Percentiles rank a stretch among this genome's conserved stretches.
These are phyloP conservation scores for Patagioenas fasciata DNA, from an alignment of 2,113 vertebrate genomes.

Conservation along the genomic window DNA sequence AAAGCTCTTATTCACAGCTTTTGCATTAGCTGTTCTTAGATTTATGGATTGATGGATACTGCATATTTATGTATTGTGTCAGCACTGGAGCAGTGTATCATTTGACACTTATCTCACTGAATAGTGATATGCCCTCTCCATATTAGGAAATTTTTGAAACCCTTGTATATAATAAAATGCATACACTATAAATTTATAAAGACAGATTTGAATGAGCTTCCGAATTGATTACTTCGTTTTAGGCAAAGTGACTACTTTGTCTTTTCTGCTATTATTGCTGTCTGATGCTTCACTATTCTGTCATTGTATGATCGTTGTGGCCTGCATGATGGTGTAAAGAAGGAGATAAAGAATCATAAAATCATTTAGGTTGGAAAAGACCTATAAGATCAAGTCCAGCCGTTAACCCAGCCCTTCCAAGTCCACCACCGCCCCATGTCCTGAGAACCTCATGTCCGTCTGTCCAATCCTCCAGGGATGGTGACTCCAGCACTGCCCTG, in stretches of 20 bases:
- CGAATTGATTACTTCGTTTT: constrained; percentile 2
- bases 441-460: too few species aligned
- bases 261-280: neutral
- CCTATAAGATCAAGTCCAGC: too few species aligned
- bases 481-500: too few species aligned
- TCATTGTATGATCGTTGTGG: neutral
- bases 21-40: neutral
- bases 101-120: constrained; percentile 9
- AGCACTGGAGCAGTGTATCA: constrained; percentile 14
- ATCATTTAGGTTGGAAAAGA: too few species aligned
- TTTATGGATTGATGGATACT: constrained; percentile 19
- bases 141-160: neutral
- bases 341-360: neutral
- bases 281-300: neutral
- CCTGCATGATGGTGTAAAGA: neutral
- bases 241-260: constrained; percentile 3
- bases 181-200: neutral
- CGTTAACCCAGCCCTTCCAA: too few species aligned
- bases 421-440: too few species aligned
- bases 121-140: neutral
- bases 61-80: constrained; percentile 27
- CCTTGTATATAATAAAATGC: neutral
- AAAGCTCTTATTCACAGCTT: neutral
- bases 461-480: too few species aligned
- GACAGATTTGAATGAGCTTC: constrained; percentile 4